Evolutionary conservation across 2,888 invertebrate species (phyloP), one percentile per base, ranked within the genome.

Genomic region (Muscina levida): DNA sequence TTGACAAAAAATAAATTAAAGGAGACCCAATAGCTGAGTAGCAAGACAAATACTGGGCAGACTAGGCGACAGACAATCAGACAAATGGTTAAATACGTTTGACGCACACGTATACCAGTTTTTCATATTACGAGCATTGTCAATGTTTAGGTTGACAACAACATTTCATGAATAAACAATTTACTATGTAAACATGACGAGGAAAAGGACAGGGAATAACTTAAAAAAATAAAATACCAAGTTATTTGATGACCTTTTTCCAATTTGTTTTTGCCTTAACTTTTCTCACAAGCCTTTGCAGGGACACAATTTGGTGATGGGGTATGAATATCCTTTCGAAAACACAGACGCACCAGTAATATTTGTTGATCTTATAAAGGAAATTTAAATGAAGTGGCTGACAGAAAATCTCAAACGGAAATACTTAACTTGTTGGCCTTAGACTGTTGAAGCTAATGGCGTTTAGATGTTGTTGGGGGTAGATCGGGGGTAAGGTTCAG

Each of bases 151-250:
- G 31, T 46, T 53, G 31, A 62, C 53, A 62, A 67, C 53, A 72
- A 68, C 24, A 62, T 67, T 53, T 72, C 37, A 72, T 68, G 67
- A 62, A 53, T 53, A 67, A 72, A 77, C 66, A 67, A 59, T 53
- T 67, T 62, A 51, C 44, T 59, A 37, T 62, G 53, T 59, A 67
- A 68, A 72, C 68, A 62, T n/a, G 59, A 72, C 31, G 11, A 59
- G 31, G 13, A 67, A 22, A 77, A 48, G 8, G 17, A 26, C 42
- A 17, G 48, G 19, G 48, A 42, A 66, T 8, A 31, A 62, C 26
- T 2, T 26, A 59, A 17, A 10, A n/a, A 39, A 37, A 59, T 1
- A 51, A 51, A 22, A 62, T 15, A 13, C 62, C 42, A 13, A 11
- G 62, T 62, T 39, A 13, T 67, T 42, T 44, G 48, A n/a, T 67